These are phyloP conservation scores for Sebastes hubbsi DNA, from an alignment of 2,797 vertebrate species.

Conservation along the genomic window DNA sequence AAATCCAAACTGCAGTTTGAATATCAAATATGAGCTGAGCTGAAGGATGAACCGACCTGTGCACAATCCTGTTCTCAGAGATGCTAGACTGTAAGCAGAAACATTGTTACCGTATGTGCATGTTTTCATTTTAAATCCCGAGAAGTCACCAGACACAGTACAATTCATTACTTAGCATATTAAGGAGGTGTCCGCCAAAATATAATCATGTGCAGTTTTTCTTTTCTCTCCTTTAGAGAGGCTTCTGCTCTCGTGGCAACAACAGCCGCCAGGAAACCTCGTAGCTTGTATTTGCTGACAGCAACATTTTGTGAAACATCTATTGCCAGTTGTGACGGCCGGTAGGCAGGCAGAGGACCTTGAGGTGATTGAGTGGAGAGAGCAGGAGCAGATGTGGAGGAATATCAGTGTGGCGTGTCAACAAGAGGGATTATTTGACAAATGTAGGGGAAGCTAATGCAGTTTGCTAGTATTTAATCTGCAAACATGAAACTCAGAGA, in stretches of 20 bases:
- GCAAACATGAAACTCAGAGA: slow-evolving; percentile 23
- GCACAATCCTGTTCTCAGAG: background rate
- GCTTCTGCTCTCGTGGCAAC: slow-evolving; percentile 37
- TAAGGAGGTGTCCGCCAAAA: slow-evolving; percentile 24
- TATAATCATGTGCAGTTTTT: slow-evolving; percentile 49
- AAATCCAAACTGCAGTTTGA: slow-evolving; percentile 15
- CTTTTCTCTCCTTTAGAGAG: slow-evolving; percentile 22
- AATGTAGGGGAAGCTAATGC: slow-evolving; percentile 46
- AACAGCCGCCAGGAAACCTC: slow-evolving; percentile 47
- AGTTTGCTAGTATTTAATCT: slow-evolving; percentile 57
- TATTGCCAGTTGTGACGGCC: slow-evolving; percentile 60
- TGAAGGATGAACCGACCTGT: slow-evolving; percentile 20
- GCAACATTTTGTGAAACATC: slow-evolving; percentile 75
- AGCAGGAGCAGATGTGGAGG: slow-evolving; percentile 43
- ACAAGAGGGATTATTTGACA: slow-evolving; percentile 50
- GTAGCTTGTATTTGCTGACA: slow-evolving; percentile 71
- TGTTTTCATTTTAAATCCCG: slow-evolving; percentile 24
- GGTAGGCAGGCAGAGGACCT: slow-evolving; percentile 62
- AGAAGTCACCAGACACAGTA: slow-evolving; percentile 18
- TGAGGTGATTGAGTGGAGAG: slow-evolving; percentile 74
- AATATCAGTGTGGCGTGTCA: slow-evolving; percentile 55
- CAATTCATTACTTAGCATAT: slow-evolving; percentile 43
- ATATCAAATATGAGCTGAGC: slow-evolving; percentile 14
- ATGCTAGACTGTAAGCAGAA: slow-evolving; percentile 20
- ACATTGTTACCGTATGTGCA: slow-evolving; percentile 1